phyloP scores from a whole-genome alignment of 2,113 vertebrate genomes.

The Sinocyclocheilus anophthalmus region DNA sequence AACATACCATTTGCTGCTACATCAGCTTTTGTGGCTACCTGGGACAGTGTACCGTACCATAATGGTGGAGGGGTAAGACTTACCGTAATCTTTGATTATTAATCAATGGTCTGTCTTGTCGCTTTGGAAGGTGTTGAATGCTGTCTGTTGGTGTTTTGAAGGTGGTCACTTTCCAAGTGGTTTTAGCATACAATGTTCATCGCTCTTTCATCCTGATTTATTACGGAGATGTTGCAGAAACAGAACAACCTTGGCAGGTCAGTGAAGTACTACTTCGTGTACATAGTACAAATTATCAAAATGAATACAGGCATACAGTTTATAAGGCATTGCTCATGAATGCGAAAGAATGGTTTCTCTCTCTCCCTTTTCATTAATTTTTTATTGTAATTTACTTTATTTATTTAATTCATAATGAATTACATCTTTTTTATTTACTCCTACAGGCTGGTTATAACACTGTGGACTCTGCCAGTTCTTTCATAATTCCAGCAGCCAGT shows the following conservation, averaged over 20 bases:
- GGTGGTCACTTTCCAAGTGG: conserved; percentile 13
- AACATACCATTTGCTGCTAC: conserved; percentile 15
- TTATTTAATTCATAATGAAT: too few relatives aligned
- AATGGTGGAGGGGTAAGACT: conserved; percentile 7
- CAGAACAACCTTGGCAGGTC: neutral
- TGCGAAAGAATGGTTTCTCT: too few relatives aligned
- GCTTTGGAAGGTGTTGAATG: neutral
- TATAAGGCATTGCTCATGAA: too few relatives aligned
- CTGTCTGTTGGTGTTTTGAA: neutral
- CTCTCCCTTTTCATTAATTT: too few relatives aligned
- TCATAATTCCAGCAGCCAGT: neutral
- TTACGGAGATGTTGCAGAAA: neutral
- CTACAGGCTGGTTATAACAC: neutral
- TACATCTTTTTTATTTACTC: too few relatives aligned
- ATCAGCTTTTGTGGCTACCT: neutral
- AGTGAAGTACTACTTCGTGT: neutral
- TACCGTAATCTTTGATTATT: accelerated
- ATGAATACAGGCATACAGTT: too few relatives aligned
- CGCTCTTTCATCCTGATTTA: conserved; percentile 3
- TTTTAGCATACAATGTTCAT: conserved; percentile 21
- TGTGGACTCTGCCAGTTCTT: neutral
- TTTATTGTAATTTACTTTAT: too few relatives aligned
- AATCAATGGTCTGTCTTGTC: neutral
- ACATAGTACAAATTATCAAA: too few relatives aligned
- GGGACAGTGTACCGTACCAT: neutral